A percentile compares a stretch with the other conserved stretches of the same genome.
Conservation (phyloP, 2,797 vertebrate species). For the Carcharodon carcharias region DNA sequence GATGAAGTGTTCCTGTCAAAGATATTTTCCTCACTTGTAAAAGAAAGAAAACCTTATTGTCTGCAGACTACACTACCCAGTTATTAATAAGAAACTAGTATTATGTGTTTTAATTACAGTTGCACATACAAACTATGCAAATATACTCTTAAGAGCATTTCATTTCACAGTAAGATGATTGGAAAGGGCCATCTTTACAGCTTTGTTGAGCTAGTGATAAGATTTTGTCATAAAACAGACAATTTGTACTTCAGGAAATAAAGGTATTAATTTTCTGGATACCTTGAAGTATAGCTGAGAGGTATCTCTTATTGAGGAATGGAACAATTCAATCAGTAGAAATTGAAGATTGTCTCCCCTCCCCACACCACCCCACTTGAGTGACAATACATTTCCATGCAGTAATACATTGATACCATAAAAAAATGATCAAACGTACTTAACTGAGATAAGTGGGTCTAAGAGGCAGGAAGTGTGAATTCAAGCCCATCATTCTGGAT, state of each 20-base stretch:
- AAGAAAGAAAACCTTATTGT: background rate
- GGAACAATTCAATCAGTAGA: background rate
- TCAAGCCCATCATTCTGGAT: background rate
- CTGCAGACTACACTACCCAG: background rate
- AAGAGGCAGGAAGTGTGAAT: background rate
- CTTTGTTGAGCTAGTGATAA: too few species aligned
- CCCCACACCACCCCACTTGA: background rate
- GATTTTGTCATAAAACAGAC: background rate
- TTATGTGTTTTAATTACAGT: background rate
- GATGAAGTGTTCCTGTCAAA: background rate
- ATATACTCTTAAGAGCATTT: background rate
- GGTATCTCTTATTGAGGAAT: background rate
- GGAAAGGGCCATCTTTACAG: background rate
- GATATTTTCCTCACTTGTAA: background rate
- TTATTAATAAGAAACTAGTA: background rate
- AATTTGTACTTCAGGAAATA: background rate
- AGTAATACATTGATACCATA: background rate
- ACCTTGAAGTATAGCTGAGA: background rate
- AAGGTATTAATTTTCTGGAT: background rate
- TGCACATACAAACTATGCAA: background rate
- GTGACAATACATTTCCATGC: background rate
- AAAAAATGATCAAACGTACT: background rate
- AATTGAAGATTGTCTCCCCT: background rate
- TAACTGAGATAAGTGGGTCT: conserved; percentile 4
- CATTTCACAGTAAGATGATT: background rate